These are phyloP conservation scores for Alexandromys fortis DNA, from an alignment of 2,113 vertebrate genomes.

Conservation along the genomic window DNA sequence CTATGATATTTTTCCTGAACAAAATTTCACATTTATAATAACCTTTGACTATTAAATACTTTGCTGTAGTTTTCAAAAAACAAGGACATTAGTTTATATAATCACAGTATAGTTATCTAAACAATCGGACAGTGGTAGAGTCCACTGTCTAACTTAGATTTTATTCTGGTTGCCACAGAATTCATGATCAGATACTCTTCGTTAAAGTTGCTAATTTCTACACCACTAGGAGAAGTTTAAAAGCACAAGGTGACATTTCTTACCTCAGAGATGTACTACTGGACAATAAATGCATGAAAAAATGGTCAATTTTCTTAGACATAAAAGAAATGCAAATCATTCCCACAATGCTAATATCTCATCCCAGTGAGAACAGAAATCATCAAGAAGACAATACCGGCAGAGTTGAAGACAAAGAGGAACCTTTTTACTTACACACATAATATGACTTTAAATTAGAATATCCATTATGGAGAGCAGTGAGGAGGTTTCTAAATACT, in stretches of 20 bases:
- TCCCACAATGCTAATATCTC: neutral
- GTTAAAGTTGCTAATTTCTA: neutral
- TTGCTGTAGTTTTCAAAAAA: neutral
- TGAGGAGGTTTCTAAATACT: neutral
- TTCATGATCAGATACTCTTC: neutral
- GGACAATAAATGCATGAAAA: neutral
- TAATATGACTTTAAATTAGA: neutral
- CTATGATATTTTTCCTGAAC: neutral
- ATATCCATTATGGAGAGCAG: neutral
- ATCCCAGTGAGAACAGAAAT: neutral
- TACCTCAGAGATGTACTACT: neutral
- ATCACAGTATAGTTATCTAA: neutral
- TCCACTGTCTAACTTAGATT: neutral
- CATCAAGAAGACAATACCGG: neutral
- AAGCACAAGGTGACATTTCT: neutral
- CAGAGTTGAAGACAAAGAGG: neutral
- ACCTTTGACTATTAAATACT: neutral
- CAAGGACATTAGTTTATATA: neutral
- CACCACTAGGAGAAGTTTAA: neutral
- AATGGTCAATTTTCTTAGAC: neutral
- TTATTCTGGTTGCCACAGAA: neutral
- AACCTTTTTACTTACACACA: neutral
- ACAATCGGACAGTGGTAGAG: neutral
- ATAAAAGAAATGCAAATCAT: neutral
- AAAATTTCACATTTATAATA: neutral